Percentiles rank a stretch among this genome's conserved stretches.
phyloP scores from a whole-genome alignment of 2,113 vertebrate species.

The Dicaeum eximium region DNA sequence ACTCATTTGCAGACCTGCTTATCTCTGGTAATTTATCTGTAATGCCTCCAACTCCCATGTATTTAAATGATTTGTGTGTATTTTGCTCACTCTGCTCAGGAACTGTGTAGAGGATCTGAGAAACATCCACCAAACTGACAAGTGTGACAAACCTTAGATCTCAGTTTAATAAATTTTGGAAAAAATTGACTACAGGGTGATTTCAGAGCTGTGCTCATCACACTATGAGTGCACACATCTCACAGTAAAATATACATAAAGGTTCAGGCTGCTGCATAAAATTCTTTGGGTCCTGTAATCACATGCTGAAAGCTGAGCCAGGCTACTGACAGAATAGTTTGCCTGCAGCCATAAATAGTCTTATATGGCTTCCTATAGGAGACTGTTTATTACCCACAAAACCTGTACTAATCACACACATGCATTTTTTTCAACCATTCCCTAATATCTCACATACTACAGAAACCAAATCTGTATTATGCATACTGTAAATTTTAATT shows the following conservation, averaged over 20 bases:
- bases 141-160: not conserved
- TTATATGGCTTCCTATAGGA: not conserved
- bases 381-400: not conserved
- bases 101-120: not conserved
- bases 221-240: rapidly evolving
- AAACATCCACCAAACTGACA: not conserved
- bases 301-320: not conserved
- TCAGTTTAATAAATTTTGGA: not conserved
- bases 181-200: not conserved
- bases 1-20: not conserved
- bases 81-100: not conserved
- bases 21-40: not conserved
- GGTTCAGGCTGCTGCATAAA: not conserved
- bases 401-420: not conserved
- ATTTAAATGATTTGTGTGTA: not conserved
- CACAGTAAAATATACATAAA: not conserved
- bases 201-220: not conserved
- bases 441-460: not conserved
- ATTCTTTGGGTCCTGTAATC: not conserved
- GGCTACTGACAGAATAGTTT: not conserved
- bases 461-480: not conserved
- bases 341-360: not conserved
- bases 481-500: not conserved
- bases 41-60: rapidly evolving
- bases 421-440: not conserved